These are phyloP conservation scores for Xestia ashworthii DNA, from an alignment of 2,888 invertebrate species.

Conservation along the genomic window DNA sequence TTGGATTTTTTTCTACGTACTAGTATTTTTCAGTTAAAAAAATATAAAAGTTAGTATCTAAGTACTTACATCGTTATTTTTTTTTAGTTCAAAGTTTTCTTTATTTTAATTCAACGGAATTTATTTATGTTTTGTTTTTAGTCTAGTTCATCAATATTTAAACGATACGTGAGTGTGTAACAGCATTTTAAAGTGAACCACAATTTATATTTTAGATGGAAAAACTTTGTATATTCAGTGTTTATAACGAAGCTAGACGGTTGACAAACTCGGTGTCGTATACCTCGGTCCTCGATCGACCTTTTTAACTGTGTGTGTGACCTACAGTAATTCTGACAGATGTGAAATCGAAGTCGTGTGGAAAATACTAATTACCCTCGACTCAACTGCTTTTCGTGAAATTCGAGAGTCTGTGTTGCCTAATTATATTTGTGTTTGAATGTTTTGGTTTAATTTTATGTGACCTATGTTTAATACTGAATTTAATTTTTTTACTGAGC, in stretches of 20 bases:
- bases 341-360: slow-evolving; percentile 22
- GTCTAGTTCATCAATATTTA: slow-evolving; percentile 8
- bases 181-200: slow-evolving; percentile 3
- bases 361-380: slow-evolving; percentile 23
- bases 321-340: slow-evolving; percentile 28
- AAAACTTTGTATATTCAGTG: slow-evolving; percentile 6
- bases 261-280: slow-evolving; percentile 47
- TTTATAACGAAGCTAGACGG: slow-evolving; percentile 43
- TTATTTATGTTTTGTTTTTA: not conserved
- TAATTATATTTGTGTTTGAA: not conserved
- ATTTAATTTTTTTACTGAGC: no score
- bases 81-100: not conserved
- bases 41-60: no score
- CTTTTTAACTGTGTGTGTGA: slow-evolving; percentile 25
- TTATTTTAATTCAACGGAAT: not conserved
- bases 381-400: not conserved
- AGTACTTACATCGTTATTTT: no score
- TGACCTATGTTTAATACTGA: not conserved
- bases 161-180: not conserved
- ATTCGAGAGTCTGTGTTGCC: not conserved
- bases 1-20: no score
- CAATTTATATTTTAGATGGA: slow-evolving; percentile 2
- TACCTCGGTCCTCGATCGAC: slow-evolving; percentile 46
- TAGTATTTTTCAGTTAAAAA: no score
- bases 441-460: not conserved